Evolutionary conservation across 2,797 vertebrate genomes (phyloP), one percentile per base, ranked within the genome.

Genomic region (Hapalemur alaotrensis): DNA sequence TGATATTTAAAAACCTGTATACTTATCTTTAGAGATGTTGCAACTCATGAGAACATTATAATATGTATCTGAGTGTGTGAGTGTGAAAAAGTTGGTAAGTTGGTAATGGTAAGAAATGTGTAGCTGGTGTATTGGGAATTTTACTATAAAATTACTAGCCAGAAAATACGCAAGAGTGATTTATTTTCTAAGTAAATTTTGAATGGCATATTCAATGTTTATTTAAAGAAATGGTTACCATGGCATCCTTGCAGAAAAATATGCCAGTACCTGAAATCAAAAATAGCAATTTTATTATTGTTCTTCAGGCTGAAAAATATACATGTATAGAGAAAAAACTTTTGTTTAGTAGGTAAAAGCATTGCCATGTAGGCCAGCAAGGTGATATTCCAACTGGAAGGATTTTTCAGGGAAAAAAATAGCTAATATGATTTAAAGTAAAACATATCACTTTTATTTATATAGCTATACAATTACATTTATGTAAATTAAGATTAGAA

Each of bases 211-310:
- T 48, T 89, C 14, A 82, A 20, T 52, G 32, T 87, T 83, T 70
- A 91, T 83, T 93, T 92, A 82, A 96, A 94, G 25, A 89, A 83
- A 84, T 83, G 52, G 65, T 94, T 95, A 65, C 59, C 59, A 80
- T 95, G 35, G 28, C 23, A 80, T 89, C 69, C 23, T 91, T 67
- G 67, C n/a, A 86, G 38, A 72, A 93, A 93, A 82, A 70, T 63
- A 38, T 6, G 43, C 20, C 13, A 52, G 67, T 63, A 94, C 48
- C 52, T 89, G 41, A 86, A 94, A 97, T 89, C 15, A 88, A 96
- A 93, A 92, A 75, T 17, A 80, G 12, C 22, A 90, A n/a, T 88
- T 90, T 92, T 86, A 89, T 15, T 89, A 48, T 72, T 83, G 43
- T 76, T 89, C 23, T 92, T 86, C 15, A 46, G 57, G 28, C 8